A percentile compares a stretch with the other conserved stretches of the same genome.
phyloP scores from a whole-genome alignment of 2,888 invertebrate species.

The Lysandra bellargus region DNA sequence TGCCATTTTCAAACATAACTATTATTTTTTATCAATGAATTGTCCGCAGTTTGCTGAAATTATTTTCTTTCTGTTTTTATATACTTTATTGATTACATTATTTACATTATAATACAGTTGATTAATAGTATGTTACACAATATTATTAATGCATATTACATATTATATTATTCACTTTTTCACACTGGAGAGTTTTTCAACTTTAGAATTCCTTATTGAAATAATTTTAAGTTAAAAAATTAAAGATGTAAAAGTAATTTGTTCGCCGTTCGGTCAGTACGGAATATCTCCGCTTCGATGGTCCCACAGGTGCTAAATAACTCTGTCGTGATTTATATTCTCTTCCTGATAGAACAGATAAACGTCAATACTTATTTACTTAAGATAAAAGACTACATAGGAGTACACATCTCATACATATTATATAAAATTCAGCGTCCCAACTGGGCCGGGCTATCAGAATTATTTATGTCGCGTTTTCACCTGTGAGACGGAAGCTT shows the following conservation, averaged over 20 bases:
- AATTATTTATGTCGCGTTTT: constrained; percentile 31
- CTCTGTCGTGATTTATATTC: constrained; percentile 7
- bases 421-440: constrained; percentile 28
- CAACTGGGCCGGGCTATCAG: constrained; percentile 26
- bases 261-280: not conserved
- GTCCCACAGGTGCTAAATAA: constrained; percentile 15
- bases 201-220: not conserved
- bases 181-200: no score
- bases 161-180: no score
- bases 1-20: no score
- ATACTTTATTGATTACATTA: no score
- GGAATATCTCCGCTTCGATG: not conserved
- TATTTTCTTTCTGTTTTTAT: no score
- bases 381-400: constrained; percentile 22
- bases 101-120: no score
- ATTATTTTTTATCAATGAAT: no score
- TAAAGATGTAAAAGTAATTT: not conserved
- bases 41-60: no score
- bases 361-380: constrained; percentile 29
- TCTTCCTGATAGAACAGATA: constrained; percentile 28
- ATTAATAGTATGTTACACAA: no score
- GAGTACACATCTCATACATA: constrained; percentile 18
- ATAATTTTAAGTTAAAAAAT: not conserved
- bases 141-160: no score
- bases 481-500: constrained; percentile 29